A percentile compares a stretch with the other conserved stretches of the same genome.
Conservation (phyloP, 2,113 vertebrate species). For the Fulmarus glacialis region DNA sequence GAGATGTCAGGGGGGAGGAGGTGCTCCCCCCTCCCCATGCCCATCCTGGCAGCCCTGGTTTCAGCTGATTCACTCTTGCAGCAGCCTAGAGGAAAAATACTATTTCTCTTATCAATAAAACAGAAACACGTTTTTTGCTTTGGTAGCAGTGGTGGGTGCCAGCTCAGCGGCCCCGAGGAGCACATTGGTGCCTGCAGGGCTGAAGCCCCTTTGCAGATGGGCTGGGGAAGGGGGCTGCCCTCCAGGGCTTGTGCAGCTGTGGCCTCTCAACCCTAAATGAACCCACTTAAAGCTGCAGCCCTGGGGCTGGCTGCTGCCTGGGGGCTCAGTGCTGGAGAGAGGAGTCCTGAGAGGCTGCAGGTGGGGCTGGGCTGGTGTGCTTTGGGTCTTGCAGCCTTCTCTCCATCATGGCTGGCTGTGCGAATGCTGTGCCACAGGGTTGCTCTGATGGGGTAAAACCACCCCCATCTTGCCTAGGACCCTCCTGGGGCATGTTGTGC, state of each 20-base stretch:
- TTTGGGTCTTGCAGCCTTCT: neutral
- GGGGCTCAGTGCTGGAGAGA: neutral
- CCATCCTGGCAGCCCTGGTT: neutral
- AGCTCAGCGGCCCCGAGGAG: rapidly evolving
- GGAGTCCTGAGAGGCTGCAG: neutral
- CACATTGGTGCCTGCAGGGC: rapidly evolving
- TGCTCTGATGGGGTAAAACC: neutral
- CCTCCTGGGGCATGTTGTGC: rapidly evolving
- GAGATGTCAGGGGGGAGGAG: neutral
- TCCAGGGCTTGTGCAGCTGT: neutral
- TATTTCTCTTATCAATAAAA: neutral
- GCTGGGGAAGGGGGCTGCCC: neutral
- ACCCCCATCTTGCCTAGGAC: rapidly evolving
- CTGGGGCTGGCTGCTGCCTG: neutral
- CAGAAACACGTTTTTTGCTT: neutral
- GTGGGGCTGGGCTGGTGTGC: neutral
- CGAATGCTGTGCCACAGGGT: neutral
- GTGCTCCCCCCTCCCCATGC: neutral
- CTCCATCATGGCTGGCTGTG: rapidly evolving
- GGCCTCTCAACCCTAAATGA: neutral
- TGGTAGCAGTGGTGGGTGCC: neutral
- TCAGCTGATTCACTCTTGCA: neutral
- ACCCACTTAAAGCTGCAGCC: neutral
- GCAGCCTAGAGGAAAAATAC: neutral
- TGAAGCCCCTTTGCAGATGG: neutral